phyloP scores from a whole-genome alignment of 2,888 invertebrate species.

The Pachliopta kotzebuea region DNA sequence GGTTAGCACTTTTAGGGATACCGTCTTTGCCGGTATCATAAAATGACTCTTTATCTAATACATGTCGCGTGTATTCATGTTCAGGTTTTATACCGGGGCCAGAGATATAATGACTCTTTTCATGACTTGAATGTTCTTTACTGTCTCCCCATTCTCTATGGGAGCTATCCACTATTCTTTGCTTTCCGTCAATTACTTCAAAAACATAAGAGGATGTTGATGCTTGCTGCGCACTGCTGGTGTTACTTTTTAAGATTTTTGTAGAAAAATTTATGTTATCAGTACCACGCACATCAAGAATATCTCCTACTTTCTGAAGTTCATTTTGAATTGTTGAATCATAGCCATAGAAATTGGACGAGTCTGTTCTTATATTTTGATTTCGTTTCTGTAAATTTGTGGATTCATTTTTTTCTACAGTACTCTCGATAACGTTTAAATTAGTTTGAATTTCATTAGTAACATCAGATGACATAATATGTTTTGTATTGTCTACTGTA shows the following conservation, averaged over 20 bases:
- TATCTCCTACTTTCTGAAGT: slow-evolving; percentile 67
- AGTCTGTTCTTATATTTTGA: slow-evolving; percentile 58
- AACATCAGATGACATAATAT: slow-evolving; percentile 31
- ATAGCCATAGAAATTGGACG: slow-evolving; percentile 73
- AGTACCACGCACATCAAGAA: slow-evolving; percentile 60
- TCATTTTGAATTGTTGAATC: slow-evolving; percentile 69
- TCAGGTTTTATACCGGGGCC: slow-evolving; percentile 80
- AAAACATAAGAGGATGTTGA: slow-evolving; percentile 83
- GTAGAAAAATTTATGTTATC: slow-evolving; percentile 68
- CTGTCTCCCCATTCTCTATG: slow-evolving; percentile 81
- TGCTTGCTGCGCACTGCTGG: slow-evolving; percentile 80
- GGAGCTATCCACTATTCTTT: slow-evolving; percentile 79
- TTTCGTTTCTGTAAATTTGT: slow-evolving; percentile 49
- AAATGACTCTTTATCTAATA: slow-evolving; percentile 76
- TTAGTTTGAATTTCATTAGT: slow-evolving; percentile 34
- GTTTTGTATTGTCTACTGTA: slow-evolving; percentile 33
- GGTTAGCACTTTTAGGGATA: slow-evolving; percentile 66
- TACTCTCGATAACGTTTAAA: slow-evolving; percentile 44
- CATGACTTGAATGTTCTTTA: slow-evolving; percentile 72
- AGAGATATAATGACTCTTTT: slow-evolving; percentile 75
- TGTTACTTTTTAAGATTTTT: slow-evolving; percentile 78
- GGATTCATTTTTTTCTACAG: slow-evolving; percentile 44
- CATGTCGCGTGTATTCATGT: slow-evolving; percentile 78
- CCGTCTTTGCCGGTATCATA: slow-evolving; percentile 81
- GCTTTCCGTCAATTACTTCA: slow-evolving; percentile 83